Base-by-base conservation (phyloP, 2,113 vertebrate genomes). In the Vimba vimba region DNA sequence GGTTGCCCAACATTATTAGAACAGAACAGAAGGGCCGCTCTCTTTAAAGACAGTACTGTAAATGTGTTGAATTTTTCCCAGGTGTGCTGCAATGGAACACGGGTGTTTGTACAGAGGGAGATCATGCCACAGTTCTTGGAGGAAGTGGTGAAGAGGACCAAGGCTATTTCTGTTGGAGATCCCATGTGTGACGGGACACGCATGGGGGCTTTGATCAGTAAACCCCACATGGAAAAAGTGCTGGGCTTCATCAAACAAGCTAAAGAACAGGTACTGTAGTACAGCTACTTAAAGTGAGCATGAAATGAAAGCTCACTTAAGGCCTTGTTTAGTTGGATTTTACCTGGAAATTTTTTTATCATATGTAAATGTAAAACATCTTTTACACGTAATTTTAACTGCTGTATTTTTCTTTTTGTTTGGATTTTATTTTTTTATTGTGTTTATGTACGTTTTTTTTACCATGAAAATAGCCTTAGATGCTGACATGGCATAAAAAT, bases 31-130 rank as follows among this genome's bases (percentile, higher is more conserved):
- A 6, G n/a, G 12, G 25, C 73, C 1, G 5, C 2, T 21, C 12
- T 39, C 2, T 25, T 39, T 13, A 77, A 45, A 64, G 4, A 73
- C 19, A 23, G 19, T 82, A 8, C 21, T 6, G 10, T 76, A 30
- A 50, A 11, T 25, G 7, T 82, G 21, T 62, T 59, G 3, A 50
- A 52, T 4, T 33, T 77, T 12, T 12, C 36, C 9, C 25, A 99
- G 98, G 98, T 99, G 12, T 99, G 98, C 91, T 97, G 97, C 89
- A 99, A 99, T 0, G 98, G 97, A 23, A 99, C 98, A 0, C 94
- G 98, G 5, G 97, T 99, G 11, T 99, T 95, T 85, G 98, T 99
- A 52, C 97, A 99, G 84, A 95, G 91, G 74, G 95, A 97, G 30
- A 96, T 98, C 77, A 69, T 98, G 92, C 94, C 96, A 6, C 88